Percentiles rank a stretch among this genome's conserved stretches.
phyloP scores from a whole-genome alignment of 2,888 invertebrate genomes.

The Acanthosepion esculentum region DNA sequence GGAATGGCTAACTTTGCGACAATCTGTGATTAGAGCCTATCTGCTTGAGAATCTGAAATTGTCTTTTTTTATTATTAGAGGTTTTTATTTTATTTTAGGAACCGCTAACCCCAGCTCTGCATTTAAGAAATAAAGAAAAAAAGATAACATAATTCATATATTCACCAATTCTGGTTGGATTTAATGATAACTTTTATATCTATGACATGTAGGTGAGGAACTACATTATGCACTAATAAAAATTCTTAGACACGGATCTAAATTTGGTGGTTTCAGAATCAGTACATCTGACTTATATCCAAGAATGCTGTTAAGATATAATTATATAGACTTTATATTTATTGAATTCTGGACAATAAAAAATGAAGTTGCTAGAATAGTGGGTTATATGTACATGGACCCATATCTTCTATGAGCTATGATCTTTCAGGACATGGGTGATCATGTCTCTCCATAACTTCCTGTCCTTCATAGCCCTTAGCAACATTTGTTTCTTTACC shows the following conservation, averaged over 20 bases:
- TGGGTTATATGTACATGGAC: too few relatives aligned
- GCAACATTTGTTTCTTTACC: too few relatives aligned
- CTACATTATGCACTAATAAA: neutral
- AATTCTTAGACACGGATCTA: neutral
- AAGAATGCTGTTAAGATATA: neutral
- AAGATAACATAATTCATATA: neutral
- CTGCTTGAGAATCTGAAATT: neutral
- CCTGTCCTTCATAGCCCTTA: too few relatives aligned
- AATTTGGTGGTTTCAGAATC: neutral
- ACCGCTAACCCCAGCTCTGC: neutral
- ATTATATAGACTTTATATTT: too few relatives aligned
- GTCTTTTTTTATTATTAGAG: neutral
- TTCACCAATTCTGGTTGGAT: neutral
- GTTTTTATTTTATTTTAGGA: neutral
- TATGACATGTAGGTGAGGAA: neutral
- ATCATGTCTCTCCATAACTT: too few relatives aligned
- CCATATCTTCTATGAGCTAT: too few relatives aligned
- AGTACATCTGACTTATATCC: neutral
- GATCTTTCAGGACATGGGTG: too few relatives aligned
- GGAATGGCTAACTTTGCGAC: neutral
- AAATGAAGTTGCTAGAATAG: too few relatives aligned
- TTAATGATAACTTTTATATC: neutral
- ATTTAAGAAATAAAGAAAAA: neutral
- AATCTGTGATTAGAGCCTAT: neutral
- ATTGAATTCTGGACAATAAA: too few relatives aligned